Evolutionary conservation across 1,140 invertebrate genomes (phyloP).

Genomic region (Drosophila ogumai): DNA sequence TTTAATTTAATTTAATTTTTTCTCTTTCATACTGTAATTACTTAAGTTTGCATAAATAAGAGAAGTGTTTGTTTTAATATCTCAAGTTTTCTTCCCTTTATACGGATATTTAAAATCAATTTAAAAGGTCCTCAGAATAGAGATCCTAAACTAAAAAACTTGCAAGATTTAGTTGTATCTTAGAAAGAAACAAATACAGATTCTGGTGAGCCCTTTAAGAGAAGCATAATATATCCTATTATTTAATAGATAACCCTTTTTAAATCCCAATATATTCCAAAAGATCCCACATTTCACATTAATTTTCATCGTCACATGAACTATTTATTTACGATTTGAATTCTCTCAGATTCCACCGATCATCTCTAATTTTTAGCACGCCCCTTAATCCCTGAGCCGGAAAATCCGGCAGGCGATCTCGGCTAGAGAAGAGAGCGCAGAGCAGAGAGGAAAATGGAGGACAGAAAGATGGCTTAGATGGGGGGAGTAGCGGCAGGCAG

Average conservation of each 20-base stretch:
- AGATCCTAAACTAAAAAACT: background rate
- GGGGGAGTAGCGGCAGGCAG: background rate
- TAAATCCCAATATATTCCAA: background rate
- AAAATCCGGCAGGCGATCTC: conserved; percentile 15
- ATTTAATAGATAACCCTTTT: background rate
- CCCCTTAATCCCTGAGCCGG: conserved; percentile 2
- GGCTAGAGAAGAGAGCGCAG: background rate
- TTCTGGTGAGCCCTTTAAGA: background rate
- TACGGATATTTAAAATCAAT: background rate
- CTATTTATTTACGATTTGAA: background rate
- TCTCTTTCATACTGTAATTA: too few species aligned
- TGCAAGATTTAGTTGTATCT: background rate
- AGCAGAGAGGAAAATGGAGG: background rate
- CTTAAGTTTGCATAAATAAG: too few species aligned
- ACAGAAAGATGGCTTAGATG: background rate
- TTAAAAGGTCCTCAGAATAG: rapidly evolving
- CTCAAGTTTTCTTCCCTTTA: too few species aligned
- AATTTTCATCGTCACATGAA: background rate
- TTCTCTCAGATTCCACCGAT: background rate
- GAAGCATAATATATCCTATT: background rate
- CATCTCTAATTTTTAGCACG: background rate
- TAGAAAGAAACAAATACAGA: background rate
- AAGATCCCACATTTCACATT: background rate
- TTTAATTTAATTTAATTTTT: too few species aligned
- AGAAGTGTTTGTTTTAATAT: too few species aligned